Conservation (phyloP, 2,888 invertebrate species). For the Amphimallon solstitiale region DNA sequence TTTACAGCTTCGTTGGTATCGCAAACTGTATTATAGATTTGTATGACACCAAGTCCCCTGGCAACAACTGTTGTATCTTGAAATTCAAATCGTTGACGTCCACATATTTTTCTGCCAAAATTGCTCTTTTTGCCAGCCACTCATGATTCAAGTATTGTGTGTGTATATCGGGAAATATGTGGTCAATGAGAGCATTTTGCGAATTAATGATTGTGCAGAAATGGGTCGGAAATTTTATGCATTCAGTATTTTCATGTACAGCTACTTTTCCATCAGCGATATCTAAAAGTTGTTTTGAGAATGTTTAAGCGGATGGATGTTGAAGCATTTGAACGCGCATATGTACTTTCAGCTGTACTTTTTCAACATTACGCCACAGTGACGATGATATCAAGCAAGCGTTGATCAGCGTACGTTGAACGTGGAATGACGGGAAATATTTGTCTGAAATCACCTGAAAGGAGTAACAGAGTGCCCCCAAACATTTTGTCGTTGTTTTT, state of each 20-base stretch:
- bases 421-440: no score
- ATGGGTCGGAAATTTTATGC: slow-evolving; percentile 49
- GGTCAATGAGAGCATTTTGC: slow-evolving; percentile 47
- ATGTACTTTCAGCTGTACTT: slow-evolving; percentile 48
- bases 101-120: slow-evolving; percentile 55
- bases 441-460: no score
- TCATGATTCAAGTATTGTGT: slow-evolving; percentile 49
- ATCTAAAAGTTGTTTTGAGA: slow-evolving; percentile 50
- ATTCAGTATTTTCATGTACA: slow-evolving; percentile 48
- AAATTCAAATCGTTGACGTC: no score
- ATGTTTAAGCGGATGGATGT: slow-evolving; percentile 47
- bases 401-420: slow-evolving; percentile 42
- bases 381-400: slow-evolving; percentile 53
- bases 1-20: no score
- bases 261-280: slow-evolving; percentile 51
- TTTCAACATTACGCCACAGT: slow-evolving; percentile 49
- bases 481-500: no score
- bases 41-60: no score
- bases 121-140: slow-evolving; percentile 51
- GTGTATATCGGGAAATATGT: slow-evolving; percentile 47
- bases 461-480: no score
- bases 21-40: no score
- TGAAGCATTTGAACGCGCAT: slow-evolving; percentile 50
- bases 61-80: no score
- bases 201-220: slow-evolving; percentile 50